Base-by-base conservation (phyloP, 2,113 vertebrate genomes). In the Equus przewalskii region DNA sequence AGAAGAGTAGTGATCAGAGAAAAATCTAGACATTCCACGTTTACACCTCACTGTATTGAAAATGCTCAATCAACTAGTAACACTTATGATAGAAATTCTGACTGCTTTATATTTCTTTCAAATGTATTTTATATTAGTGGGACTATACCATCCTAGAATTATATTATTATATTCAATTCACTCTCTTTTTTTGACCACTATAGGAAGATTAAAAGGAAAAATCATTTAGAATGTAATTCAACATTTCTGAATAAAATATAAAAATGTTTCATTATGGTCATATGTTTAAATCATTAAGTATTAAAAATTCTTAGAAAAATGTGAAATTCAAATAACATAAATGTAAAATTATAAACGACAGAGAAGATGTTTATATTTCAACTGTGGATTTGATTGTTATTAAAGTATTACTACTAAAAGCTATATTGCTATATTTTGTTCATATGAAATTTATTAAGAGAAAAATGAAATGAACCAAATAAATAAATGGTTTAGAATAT, bases 291-390 rank as follows among this genome's bases (percentile, higher is more conserved):
- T 81, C 64, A 93, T 6, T 84, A 69, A 72, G 4, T 7, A 67
- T 82, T 93, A 81, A 95, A 94, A 75, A 54, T 58, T 80, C 2
- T 95, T 91, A 58, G 5, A 91, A 93, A 95, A 85, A 62, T 67
- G 46, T 95, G 12, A 85, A 95, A 46, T 12, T 79, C n/a, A n/a
- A 3, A 84, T 58, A 56, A 84, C 16, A 73, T 51, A 41, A 91
- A 85, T 82, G 14, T 14, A 79, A 92, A 72, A 89, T 54, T 82
- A 81, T 69, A 65, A 89, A 60, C 30, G 67, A 36, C 1, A 30
- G 18, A 56, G 16, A 78, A 75, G 54, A 79, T 86, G 3, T 83
- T 84, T 87, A 60, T 64, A 95, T 84, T 96, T 84, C 16, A 80
- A 56, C 18, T 93, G 33, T 60, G 26, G 22, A 56, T 81, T 88